Base-by-base conservation (phyloP, 2,797 vertebrate species). In the Uromys caudimaculatus region DNA sequence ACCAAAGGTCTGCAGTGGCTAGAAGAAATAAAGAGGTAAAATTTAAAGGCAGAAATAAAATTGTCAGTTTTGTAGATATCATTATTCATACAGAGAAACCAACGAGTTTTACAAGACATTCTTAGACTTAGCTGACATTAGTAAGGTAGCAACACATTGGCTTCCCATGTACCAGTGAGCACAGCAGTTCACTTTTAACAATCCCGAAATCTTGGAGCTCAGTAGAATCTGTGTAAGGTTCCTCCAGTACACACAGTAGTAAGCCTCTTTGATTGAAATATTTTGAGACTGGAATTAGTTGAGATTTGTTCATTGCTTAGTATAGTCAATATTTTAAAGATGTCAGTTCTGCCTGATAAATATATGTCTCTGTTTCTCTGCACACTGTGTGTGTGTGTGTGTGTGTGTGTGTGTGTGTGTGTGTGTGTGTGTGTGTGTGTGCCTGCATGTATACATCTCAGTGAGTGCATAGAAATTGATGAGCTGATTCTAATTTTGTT, bases 1-100 rank as follows among this genome's bases (percentile, higher is more conserved):
- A 71, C 13, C 4, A 78, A 86, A 6, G 27, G 88, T 10, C 14
- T 92, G 13, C n/a, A 93, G 21, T 35, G 16, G 11, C 21, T 76
- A 60, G 47, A 78, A 47, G 38, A 88, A 94, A 85, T 89, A 38
- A 86, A 5, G 1, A 14, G 7, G 69, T 67, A 64, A 29, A 88
- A 89, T 79, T 67, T 94, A 27, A 90, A 91, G 35, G 12, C 79
- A 83, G 21, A 95, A 90, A 87, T 91, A 79, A 76, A 91, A 76
- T 21, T 93, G 0, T 76, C 19, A 35, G 3, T 38, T 88, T 90
- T 60, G 32, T 47, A 16, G 77, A 54, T 75, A 1, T 89, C 21
- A 71, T 60, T 89, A 2, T 52, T 47, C 13, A 23, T 64, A 81
- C 5, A 86, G 29, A 67, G 89, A 96, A 90, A 29, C 10, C 19